Conservation (phyloP, 2,797 vertebrate species). For the Octomys mimax region DNA sequence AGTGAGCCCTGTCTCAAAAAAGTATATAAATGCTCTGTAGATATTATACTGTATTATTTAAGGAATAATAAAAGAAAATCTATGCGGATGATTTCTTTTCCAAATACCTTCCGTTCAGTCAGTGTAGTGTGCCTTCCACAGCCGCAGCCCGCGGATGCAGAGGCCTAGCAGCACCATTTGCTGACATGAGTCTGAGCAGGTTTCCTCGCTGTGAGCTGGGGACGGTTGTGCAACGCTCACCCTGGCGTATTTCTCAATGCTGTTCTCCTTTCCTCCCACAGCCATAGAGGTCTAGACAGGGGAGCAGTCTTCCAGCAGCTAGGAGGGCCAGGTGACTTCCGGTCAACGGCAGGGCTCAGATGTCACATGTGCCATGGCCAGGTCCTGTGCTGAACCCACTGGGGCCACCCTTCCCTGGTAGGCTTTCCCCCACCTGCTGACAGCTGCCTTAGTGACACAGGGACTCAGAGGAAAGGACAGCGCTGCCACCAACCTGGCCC, state of each 20-base stretch:
- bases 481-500: background rate
- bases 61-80: background rate
- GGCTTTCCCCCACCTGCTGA: background rate
- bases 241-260: background rate
- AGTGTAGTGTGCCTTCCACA: background rate
- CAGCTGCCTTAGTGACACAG: background rate
- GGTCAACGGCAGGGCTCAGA: background rate
- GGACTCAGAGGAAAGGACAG: background rate
- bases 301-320: background rate
- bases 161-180: background rate
- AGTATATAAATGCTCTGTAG: background rate
- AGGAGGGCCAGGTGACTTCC: background rate
- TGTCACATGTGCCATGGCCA: accelerated
- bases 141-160: background rate
- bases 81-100: background rate
- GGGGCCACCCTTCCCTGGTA: background rate
- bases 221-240: background rate
- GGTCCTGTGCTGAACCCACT: background rate
- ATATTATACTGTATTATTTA: background rate
- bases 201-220: background rate
- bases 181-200: background rate
- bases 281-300: background rate
- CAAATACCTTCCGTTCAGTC: background rate
- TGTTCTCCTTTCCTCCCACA: background rate
- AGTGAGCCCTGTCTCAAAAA: background rate